Base-by-base conservation (phyloP, 2,888 invertebrate species). In the Rhingia campestris region DNA sequence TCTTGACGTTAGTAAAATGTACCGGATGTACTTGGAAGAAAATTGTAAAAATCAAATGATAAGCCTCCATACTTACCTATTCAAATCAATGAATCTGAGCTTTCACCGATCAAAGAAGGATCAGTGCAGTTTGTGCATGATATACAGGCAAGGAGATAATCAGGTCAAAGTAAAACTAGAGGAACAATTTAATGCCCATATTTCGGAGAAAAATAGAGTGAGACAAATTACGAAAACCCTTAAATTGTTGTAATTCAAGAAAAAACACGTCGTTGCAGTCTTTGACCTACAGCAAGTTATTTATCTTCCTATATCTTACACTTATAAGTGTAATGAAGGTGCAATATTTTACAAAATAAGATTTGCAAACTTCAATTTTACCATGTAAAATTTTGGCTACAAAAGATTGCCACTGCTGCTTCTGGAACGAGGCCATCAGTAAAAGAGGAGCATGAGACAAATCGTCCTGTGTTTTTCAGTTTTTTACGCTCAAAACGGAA, bases 281-380 rank as follows among this genome's bases (percentile, higher is more conserved):
- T 39, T 39, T 39, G 39, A 47, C 12, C 47, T 12, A 14, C 47
- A 47, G 22, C 14, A 47, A 47, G 47, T 22, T 14, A 47, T 47
- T 47, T 47, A 47, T 14, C 47, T 47, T 12, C 47, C 41, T 41
- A 41, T 10, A n/a, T n/a, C n/a, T n/a, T n/a, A n/a, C n/a, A n/a
- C n/a, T n/a, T n/a, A n/a, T n/a, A n/a, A n/a, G 41, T 47, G 6
- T 47, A 14, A 47, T 47, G 47, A 47, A 47, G 12, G 49, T 30
- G 30, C 30, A 9, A 49, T 39, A 30, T 49, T 49, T 30, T 49
- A 30, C 49, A 49, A 49, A 49, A 49, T 7, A 49, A 49, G 49
- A 49, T 30, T 49, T 49, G 49, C 49, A 30, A 49, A 49, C 49
- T 30, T 14, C 49, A 49, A 14, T 49, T 49, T 49, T 22, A 49